A percentile compares a stretch with the other conserved stretches of the same genome.
phyloP scores from a whole-genome alignment of 1,140 invertebrate genomes.

The Liolophura sinensis region DNA sequence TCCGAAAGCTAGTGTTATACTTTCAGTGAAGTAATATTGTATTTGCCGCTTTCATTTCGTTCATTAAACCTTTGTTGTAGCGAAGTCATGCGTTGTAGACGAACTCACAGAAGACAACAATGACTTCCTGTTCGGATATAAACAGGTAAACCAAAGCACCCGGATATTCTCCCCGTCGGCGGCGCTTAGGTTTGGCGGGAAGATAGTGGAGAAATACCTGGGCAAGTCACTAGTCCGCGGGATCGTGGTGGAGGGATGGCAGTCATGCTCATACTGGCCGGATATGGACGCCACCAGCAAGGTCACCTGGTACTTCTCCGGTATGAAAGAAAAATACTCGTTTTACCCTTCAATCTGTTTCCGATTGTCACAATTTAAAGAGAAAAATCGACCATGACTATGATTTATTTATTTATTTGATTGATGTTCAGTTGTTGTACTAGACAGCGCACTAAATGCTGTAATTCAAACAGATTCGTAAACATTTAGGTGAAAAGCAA shows the following conservation, averaged over 20 bases:
- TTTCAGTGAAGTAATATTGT: neutral
- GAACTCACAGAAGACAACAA: too few species aligned
- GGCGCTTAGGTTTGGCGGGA: neutral
- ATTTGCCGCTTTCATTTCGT: neutral
- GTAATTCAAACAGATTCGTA: too few species aligned
- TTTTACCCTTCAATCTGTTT: too few species aligned
- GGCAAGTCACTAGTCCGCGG: neutral
- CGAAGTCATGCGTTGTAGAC: neutral
- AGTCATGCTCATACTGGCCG: neutral
- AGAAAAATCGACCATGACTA: too few species aligned
- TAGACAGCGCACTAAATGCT: too few species aligned
- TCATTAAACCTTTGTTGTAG: neutral
- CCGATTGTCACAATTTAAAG: too few species aligned
- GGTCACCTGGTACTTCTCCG: neutral
- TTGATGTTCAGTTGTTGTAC: too few species aligned
- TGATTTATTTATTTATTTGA: too few species aligned
- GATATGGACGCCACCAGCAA: neutral
- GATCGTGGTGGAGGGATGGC: conserved; percentile 2
- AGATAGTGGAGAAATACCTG: neutral
- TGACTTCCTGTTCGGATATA: too few species aligned
- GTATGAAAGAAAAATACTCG: neutral
- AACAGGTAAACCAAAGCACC: neutral
- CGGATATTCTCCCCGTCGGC: neutral
- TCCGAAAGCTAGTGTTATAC: too few species aligned
- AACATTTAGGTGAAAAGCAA: too few species aligned